Base-by-base conservation (phyloP, 2,888 invertebrate genomes). In the Ctena decussata region DNA sequence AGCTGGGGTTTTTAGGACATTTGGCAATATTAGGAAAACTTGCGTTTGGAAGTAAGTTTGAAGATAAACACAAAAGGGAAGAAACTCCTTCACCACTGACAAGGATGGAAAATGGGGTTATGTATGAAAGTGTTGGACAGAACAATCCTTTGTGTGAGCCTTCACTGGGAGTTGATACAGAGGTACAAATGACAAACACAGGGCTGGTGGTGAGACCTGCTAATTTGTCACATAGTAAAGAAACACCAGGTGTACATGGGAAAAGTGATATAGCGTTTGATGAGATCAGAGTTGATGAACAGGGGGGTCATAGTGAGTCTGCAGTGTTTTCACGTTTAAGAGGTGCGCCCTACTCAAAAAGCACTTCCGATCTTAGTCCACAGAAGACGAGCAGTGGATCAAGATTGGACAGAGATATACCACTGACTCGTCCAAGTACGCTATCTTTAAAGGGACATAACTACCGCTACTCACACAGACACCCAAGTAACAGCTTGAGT, bases 111-210 rank as follows among this genome's bases (percentile, higher is more conserved):
- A 84, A 75, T 46, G 88, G 88, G 1, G 39, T 71, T 30, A 24
- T 84, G 18, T 83, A 85, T 77, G 84, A 88, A 37, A 84, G 80
- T 75, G 49, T 85, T 82, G 82, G 89, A 69, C 80, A 88, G 70
- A 77, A 85, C 76, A 83, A 89, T 72, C 88, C 86, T 3, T 77
- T 84, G 39, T 88, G 82, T 78, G 88, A 88, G 69, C 86, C 87
- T 27, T 82, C 88, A 27, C 85, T 86, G 37, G 88, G 87, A 6
- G 81, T 92, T 15, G 89, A 91, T 35, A 94, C 94, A 12, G 94
- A 94, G 77, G 93, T 95, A 0, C 82, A 91, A 44, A 72, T 94
- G 32, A 91, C 92, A 35, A 94, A 94, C 77, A 93, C 93, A 21
- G 86, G 87, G 15, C 80, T 92, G 21, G 85, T 91, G 11, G 91